Evolutionary conservation across 1,140 invertebrate genomes (phyloP).

Genomic region (Neotoxoptera formosana): DNA sequence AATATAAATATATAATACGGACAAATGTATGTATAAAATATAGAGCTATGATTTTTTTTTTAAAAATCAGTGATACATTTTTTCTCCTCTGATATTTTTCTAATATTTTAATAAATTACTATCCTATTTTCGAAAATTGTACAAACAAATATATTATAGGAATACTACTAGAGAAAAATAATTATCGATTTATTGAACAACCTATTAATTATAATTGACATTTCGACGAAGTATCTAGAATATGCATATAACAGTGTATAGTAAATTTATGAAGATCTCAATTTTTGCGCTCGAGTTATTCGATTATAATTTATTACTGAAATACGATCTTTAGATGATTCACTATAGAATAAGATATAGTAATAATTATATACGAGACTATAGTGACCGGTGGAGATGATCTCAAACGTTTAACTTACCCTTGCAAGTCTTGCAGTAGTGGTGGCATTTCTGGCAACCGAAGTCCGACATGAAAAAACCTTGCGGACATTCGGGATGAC

Average conservation of each 20-base stretch:
- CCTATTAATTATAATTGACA: too few relatives aligned
- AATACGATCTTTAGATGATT: background rate
- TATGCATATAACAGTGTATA: background rate
- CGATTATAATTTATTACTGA: background rate
- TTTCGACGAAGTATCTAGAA: background rate
- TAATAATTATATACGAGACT: background rate
- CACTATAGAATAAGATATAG: background rate
- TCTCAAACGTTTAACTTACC: conserved; percentile 65
- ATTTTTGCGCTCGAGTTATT: background rate
- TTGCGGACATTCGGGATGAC: conserved; percentile 82
- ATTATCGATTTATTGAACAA: background rate
- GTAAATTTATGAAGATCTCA: background rate
- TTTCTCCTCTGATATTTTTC: too few relatives aligned
- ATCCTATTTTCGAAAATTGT: too few relatives aligned
- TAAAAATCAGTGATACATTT: too few relatives aligned
- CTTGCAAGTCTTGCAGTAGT: conserved; percentile 81
- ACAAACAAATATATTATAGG: too few relatives aligned
- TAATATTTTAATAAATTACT: background rate
- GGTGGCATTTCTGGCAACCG: conserved; percentile 84
- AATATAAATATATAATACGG: too few relatives aligned
- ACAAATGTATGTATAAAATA: too few relatives aligned
- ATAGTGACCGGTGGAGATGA: background rate
- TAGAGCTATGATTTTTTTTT: too few relatives aligned
- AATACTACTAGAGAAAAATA: background rate
- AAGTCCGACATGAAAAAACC: conserved; percentile 81